Base-by-base conservation (phyloP, 2,888 invertebrate genomes). In the Lottia gigantea region DNA sequence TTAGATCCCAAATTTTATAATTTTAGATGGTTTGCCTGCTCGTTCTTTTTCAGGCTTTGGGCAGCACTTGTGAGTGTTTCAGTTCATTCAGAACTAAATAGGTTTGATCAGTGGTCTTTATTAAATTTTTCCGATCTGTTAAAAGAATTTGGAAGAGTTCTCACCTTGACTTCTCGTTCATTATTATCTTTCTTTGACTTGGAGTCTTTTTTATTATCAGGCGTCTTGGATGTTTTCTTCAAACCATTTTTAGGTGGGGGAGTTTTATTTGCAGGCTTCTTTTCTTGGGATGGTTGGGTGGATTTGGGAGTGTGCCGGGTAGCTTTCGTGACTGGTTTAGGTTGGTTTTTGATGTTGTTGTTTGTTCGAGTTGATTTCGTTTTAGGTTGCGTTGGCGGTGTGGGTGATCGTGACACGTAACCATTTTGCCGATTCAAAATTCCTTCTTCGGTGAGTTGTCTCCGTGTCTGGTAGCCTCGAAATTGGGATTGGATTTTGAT, bases 181-280 rank as follows among this genome's bases (percentile, higher is more conserved):
- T 55, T 23, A 23, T 55, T 23, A 7, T 19, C 11, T 55, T 55
- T 55, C 55, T 55, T 55, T 19, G 23, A 11, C 11, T 55, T 55
- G 55, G 19, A 8, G 3, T 14, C 55, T 1, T 19, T 55, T 14
- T 55, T 55, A 12, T 55, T 55, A 19, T 55, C 55, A 55, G 19
- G 40, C 11, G 40, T 19, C 55, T 23, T 55, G 19, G 55, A 55
- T 11, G 11, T 55, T 55, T 23, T 55, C 19, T 19, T 23, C 4
- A 15, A 19, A 12, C 55, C 55, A 55, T 55, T 55, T 55, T 55
- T 55, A 19, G 55, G 55, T 55, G 55, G n/a, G n/a, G n/a, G n/a
- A 1, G n/a, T 19, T 55, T 55, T 55, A 8, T 55, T 14, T 23
- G 23, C 14, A 8, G 55, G 55, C 11, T 19, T 23, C 15, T 23